Base-by-base conservation (phyloP, 1,140 invertebrate species). In the Bradynema listronoti region DNA sequence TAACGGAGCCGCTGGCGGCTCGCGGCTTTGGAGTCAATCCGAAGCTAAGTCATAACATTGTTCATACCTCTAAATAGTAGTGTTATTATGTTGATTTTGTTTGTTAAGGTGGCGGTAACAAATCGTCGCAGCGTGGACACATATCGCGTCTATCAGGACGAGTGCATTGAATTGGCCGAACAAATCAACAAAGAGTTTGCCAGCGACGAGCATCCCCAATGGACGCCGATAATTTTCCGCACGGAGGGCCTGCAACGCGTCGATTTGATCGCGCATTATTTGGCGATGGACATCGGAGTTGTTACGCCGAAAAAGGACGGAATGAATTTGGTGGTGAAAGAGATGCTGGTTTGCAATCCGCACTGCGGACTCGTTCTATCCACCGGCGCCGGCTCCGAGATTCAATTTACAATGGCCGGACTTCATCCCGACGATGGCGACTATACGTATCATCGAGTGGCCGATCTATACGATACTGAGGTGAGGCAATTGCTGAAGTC, bases 291-390 rank as follows among this genome's bases (percentile, higher is more conserved):
- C 51, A 63, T 77, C 33, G 74, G 74, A 24, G 74, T 77, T 9
- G 74, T 77, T 6, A 78, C 76, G 4, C 74, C 76, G 4, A 68
- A 65, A 49, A 77, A 77, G 39, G 74, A 78, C 55, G 74, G 74
- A 52, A 77, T 77, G 74, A 77, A 77, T 58, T 52, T 77, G 61
- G 61, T 63, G 27, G 61, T 50, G 14, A 63, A 61, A 9, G 74
- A 77, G 54, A 77, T 77, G 74, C 22, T 77, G 50, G 66, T 77
- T n/a, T 78, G 76, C 34, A 77, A 77, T 53, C 73, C 76, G 6
- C 36, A 34, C 4, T 75, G 70, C 33, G 73, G 70, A 1, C 65
- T 77, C 0, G 66, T 77, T 27, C 61, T 78, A 6, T 78, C 76
- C 14, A 77, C 71, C 32, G 74, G 74, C 14, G 74, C 74, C 14